Evolutionary conservation across 1,140 invertebrate species (phyloP).

Genomic region (Alviniconcha marisindica): DNA sequence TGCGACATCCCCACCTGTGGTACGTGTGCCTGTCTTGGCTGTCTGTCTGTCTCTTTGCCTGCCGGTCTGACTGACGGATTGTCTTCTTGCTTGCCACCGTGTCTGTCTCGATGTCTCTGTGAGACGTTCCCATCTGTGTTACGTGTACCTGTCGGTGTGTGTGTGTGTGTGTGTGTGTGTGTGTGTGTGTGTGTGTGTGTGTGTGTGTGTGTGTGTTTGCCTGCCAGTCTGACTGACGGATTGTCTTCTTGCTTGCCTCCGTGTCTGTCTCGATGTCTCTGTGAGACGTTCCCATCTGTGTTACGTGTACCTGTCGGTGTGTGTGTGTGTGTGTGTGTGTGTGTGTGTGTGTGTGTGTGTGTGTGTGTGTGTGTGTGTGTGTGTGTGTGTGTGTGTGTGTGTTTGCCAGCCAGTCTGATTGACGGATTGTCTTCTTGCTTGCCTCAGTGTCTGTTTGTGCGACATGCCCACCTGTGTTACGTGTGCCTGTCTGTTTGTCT

Average conservation of each 20-base stretch:
- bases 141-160: no score
- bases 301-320: no score
- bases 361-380: background rate
- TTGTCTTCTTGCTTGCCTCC: background rate
- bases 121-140: no score
- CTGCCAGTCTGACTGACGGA: background rate
- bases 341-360: no score
- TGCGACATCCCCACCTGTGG: constrained; percentile 92
- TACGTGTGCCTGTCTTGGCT: constrained; percentile 63
- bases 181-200: no score
- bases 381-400: no score
- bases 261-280: background rate
- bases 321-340: no score
- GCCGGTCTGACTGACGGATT: background rate
- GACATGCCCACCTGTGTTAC: no score
- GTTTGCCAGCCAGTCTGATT: background rate
- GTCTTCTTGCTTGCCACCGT: background rate
- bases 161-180: no score
- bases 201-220: background rate
- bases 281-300: no score
- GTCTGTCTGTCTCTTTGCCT: background rate
- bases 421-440: background rate
- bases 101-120: background rate
- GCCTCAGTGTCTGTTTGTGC: background rate
- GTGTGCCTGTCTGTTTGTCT: no score